A percentile compares a stretch with the other conserved stretches of the same genome.
These are phyloP conservation scores for Macrostomum lignano DNA, from an alignment of 1,140 invertebrate species.

Conservation along the genomic window DNA sequence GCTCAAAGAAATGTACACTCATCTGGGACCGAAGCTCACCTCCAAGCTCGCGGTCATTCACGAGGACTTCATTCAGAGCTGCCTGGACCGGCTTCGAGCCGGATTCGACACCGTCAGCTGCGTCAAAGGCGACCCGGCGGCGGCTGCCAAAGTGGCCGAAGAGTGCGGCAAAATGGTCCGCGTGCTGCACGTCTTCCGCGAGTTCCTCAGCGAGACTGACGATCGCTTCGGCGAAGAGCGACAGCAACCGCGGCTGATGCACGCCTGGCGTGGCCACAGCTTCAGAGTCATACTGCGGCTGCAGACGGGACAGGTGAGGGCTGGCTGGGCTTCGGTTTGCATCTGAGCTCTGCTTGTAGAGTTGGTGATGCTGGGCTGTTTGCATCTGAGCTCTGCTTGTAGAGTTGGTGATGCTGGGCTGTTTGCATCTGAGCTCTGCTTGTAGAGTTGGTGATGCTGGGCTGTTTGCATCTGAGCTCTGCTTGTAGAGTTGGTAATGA, in stretches of 20 bases:
- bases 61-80: conserved; percentile 62
- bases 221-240: conserved; percentile 59
- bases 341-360: no score
- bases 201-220: conserved; percentile 84
- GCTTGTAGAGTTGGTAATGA: no score
- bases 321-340: no score
- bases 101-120: conserved; percentile 36
- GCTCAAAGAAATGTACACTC: conserved; percentile 67
- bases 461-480: no score
- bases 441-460: no score
- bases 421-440: no score
- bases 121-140: background rate
- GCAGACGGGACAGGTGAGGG: no score
- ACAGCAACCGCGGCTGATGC: conserved; percentile 50
- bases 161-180: conserved; percentile 68
- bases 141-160: conserved; percentile 6
- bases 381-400: no score
- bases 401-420: no score
- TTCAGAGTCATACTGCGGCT: no score
- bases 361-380: no score
- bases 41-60: conserved; percentile 47
- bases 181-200: conserved; percentile 65
- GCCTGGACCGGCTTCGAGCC: conserved; percentile 51
- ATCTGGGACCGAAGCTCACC: conserved; percentile 53
- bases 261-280: no score